A percentile compares a stretch with the other conserved stretches of the same genome.
These are phyloP conservation scores for Albula glossodonta DNA, from an alignment of 2,113 vertebrate species.

Conservation along the genomic window DNA sequence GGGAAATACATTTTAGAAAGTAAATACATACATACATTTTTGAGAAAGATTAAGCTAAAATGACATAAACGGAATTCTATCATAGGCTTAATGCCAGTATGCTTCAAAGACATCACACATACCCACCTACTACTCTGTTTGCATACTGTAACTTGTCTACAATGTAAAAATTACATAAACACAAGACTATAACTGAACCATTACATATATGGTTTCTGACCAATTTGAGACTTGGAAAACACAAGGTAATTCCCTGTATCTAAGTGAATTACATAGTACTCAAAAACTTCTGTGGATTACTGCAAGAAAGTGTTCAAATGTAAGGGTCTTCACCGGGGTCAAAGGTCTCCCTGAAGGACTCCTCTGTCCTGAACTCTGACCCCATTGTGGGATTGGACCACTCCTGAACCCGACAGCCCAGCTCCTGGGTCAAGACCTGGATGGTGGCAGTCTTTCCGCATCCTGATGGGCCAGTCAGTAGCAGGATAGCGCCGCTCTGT, in stretches of 20 bases:
- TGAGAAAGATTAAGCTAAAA: too few relatives aligned
- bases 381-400: slow-evolving; percentile 85
- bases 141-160: too few relatives aligned
- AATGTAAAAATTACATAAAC: too few relatives aligned
- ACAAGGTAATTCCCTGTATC: neutral
- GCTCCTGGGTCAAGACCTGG: slow-evolving; percentile 76
- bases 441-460: slow-evolving; percentile 91
- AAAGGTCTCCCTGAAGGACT: slow-evolving; percentile 63
- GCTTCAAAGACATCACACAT: too few relatives aligned
- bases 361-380: slow-evolving; percentile 68
- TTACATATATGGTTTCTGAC: too few relatives aligned
- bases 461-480: slow-evolving; percentile 89
- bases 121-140: too few relatives aligned
- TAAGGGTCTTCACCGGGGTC: slow-evolving; percentile 66
- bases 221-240: too few relatives aligned
- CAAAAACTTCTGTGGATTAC: too few relatives aligned
- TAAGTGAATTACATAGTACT: neutral
- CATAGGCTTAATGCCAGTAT: too few relatives aligned
- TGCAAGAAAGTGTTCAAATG: neutral
- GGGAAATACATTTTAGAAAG: neutral
- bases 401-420: slow-evolving; percentile 81
- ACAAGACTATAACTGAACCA: too few relatives aligned
- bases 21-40: too few relatives aligned
- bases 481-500: slow-evolving; percentile 78
- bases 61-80: too few relatives aligned